These are phyloP conservation scores for Himalopsyche kuldschensis DNA, from an alignment of 2,888 invertebrate species.

Conservation along the genomic window DNA sequence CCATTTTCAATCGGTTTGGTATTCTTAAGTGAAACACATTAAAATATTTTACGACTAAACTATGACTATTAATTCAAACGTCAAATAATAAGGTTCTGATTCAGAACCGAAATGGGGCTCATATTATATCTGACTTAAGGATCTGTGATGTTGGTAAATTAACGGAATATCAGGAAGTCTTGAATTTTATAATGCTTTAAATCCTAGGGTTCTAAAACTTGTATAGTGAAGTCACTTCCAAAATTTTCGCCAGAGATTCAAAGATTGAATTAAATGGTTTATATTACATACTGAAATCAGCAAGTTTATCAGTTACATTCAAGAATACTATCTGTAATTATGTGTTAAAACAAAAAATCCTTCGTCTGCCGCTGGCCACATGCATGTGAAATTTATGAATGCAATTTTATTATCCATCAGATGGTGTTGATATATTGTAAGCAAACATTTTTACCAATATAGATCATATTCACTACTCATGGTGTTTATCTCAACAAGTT, in stretches of 20 bases:
- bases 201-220: neutral
- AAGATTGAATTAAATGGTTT: no score
- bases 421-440: no score
- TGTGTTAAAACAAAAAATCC: no score
- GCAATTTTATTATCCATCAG: no score
- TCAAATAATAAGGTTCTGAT: neutral
- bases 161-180: constrained; percentile 29
- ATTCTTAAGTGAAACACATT: neutral
- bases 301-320: no score
- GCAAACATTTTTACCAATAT: no score
- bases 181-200: constrained; percentile 23
- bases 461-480: no score
- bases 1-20: neutral
- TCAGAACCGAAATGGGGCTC: neutral
- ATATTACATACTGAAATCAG: no score
- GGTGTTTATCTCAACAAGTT: no score
- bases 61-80: neutral
- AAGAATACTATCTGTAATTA: no score
- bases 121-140: constrained; percentile 13
- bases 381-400: no score
- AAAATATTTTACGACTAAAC: neutral
- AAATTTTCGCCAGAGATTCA: neutral
- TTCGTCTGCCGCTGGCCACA: no score
- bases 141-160: constrained; percentile 27
- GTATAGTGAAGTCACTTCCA: neutral